phyloP scores from a whole-genome alignment of 2,888 invertebrate genomes.

The Venustoraphidia nigricollis region DNA sequence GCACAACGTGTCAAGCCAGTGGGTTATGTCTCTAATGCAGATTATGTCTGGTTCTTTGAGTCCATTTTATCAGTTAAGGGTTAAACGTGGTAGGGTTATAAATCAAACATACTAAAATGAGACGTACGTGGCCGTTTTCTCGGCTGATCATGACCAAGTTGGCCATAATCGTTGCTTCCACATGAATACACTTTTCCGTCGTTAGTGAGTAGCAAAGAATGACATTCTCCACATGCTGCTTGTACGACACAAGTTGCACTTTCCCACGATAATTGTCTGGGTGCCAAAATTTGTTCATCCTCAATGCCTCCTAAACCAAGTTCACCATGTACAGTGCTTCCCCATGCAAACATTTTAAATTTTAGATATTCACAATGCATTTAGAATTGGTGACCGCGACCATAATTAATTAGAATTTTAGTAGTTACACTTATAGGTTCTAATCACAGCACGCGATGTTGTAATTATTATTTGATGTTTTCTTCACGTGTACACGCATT shows the following conservation, averaged over 20 bases:
- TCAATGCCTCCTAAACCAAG: constrained; percentile 64
- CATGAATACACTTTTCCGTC: constrained; percentile 77
- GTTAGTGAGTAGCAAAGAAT: constrained; percentile 61
- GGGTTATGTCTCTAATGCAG: no score
- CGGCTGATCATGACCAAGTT: constrained; percentile 62
- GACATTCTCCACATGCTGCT: constrained; percentile 65
- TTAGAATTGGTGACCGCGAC: no score
- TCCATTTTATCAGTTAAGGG: neutral
- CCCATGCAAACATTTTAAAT: constrained; percentile 52
- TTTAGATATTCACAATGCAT: no score
- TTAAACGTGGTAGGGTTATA: neutral
- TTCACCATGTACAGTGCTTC: constrained; percentile 60
- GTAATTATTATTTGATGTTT: no score
- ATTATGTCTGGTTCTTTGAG: no score
- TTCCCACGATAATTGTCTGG: constrained; percentile 44
- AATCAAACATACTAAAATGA: constrained; percentile 37
- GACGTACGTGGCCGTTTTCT: constrained; percentile 54
- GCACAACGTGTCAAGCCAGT: no score
- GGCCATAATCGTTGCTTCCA: constrained; percentile 86
- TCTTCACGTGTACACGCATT: no score
- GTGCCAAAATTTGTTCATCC: constrained; percentile 48
- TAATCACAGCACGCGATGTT: no score
- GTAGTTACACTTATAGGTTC: no score
- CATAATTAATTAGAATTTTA: no score
- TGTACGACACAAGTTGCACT: constrained; percentile 35